Conservation (phyloP, 2,113 vertebrate genomes). For the Rutilus rutilus region DNA sequence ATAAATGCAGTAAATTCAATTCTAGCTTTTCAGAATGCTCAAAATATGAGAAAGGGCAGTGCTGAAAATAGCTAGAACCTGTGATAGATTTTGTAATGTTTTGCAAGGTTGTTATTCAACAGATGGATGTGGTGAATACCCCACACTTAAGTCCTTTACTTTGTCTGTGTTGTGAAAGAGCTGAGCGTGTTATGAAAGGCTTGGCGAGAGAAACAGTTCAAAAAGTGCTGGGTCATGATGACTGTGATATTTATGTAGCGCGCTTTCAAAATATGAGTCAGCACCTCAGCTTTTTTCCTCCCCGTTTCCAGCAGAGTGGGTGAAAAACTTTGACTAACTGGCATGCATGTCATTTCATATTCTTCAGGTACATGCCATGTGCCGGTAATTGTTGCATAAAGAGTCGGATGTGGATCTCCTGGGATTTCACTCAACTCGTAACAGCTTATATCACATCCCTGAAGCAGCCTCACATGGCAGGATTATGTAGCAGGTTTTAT, state of each 20-base stretch:
- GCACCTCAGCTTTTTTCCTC: not conserved
- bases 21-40: not conserved
- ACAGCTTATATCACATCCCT: constrained; percentile 23
- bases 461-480: not conserved
- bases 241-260: constrained; percentile 22
- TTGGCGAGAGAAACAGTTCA: constrained; percentile 1
- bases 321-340: not conserved
- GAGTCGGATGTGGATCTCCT: not conserved
- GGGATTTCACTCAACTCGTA: constrained; percentile 26
- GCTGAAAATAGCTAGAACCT: not conserved
- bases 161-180: constrained; percentile 25
- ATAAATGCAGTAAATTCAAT: not conserved
- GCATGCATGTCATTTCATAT: not conserved
- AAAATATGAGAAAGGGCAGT: not conserved
- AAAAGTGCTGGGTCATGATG: constrained; percentile 35
- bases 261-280: constrained; percentile 40
- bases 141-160: constrained; percentile 15
- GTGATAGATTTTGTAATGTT: not conserved
- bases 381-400: constrained; percentile 22
- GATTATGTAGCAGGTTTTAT: constrained; percentile 13
- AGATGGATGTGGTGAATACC: constrained; percentile 23
- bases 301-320: not conserved
- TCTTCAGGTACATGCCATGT: constrained; percentile 11
- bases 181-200: constrained; percentile 13
- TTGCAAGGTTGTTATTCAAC: constrained; percentile 22